Evolutionary conservation across 2,113 vertebrate genomes (phyloP).

Genomic region (Theropithecus gelada): DNA sequence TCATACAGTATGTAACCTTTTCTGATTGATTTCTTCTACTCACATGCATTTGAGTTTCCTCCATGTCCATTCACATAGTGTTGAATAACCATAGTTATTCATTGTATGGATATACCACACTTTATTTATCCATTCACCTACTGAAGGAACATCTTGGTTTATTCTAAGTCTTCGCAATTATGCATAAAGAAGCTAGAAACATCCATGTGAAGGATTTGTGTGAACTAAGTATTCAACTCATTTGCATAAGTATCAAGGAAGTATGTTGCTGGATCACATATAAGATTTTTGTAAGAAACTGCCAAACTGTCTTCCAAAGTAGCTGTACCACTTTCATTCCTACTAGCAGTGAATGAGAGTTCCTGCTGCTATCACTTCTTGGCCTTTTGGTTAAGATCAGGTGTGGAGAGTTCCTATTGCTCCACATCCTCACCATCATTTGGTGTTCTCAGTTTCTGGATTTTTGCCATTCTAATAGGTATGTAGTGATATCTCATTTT

Average conservation of each 20-base stretch:
- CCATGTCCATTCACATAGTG: not conserved
- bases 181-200: not conserved
- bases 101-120: not conserved
- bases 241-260: not conserved
- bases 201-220: not conserved
- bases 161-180: not conserved
- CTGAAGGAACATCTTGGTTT: not conserved
- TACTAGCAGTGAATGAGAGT: not conserved
- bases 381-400: no score
- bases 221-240: not conserved
- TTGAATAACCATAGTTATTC: not conserved
- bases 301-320: not conserved
- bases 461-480: not conserved
- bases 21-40: not conserved
- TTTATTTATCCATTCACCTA: not conserved
- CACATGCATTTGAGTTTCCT: not conserved
- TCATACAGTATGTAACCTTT: not conserved
- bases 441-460: not conserved
- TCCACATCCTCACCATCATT: not conserved
- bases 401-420: not conserved
- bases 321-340: not conserved
- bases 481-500: not conserved
- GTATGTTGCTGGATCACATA: not conserved
- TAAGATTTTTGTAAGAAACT: not conserved
- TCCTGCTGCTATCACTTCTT: not conserved